Evolutionary conservation across 2,113 vertebrate species (phyloP), one percentile per base, ranked within the genome.

Genomic region (Puma concolor): DNA sequence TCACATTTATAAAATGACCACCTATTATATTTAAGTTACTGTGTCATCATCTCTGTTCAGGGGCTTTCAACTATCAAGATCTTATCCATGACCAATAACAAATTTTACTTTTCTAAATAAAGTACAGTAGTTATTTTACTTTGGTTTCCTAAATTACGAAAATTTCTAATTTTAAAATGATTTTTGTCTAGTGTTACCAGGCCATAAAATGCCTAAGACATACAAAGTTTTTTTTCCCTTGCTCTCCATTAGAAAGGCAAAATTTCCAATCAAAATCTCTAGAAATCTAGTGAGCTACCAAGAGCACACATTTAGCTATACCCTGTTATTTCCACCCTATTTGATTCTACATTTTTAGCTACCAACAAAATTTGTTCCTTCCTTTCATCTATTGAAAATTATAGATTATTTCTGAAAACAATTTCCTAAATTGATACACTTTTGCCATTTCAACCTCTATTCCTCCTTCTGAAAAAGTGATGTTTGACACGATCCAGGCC

Each of bases 351-450:
- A 66, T 38, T 95, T 97, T 96, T 29, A 91, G 25, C 44, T 60
- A 15, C 33, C 86, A 76, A 36, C 11, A 92, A 84, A 97, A 91
- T 86, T 21, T 72, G 19, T 44, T 84, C n/a, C 82, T 95, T 89
- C n/a, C 50, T 89, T 54, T 69, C 85, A 50, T 36, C 23, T 91
- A 52, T 4, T n/a, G 5, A 72, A 91, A 96, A 77, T 50, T 72
- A n/a, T 36, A 93, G 44, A 79, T 95, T 90, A 88, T 54, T 94
- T 92, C 64, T 94, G 36, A 95, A 91, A 97, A 86, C 23, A 83
- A 81, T 94, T 93, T 94, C 9, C 44, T 72, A 76, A 93, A 86
- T 38, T 69, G 72, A 82, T 88, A 95, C 1, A 67, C 33, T 79
- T 88, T 66, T 79, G 54, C 41, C 64, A 72, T 96, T 94, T 95